phyloP scores from a whole-genome alignment of 2,113 vertebrate species.

The Tupaia tana region DNA sequence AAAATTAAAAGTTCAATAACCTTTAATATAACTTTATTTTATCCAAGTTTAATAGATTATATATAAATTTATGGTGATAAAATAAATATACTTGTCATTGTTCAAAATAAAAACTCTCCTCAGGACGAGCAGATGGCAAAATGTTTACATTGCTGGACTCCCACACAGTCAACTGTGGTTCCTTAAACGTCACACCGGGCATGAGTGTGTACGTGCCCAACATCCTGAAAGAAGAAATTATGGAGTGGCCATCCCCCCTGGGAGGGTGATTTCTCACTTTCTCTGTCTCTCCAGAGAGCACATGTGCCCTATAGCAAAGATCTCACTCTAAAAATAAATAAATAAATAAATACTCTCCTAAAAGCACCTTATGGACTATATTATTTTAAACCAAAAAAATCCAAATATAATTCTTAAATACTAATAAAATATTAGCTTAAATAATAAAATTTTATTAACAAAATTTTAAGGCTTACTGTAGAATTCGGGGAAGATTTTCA shows the following conservation, averaged over 20 bases:
- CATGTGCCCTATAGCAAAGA: too few species aligned
- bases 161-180: too few species aligned
- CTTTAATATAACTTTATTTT: neutral
- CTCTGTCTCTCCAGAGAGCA: too few species aligned
- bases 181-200: too few species aligned
- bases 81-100: neutral
- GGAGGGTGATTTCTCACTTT: too few species aligned
- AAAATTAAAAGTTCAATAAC: neutral
- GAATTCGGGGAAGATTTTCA: neutral
- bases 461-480: neutral
- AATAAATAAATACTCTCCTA: neutral
- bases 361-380: neutral
- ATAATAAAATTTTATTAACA: neutral
- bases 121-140: too few species aligned
- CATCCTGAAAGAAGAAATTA: too few species aligned
- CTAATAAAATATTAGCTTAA: neutral
- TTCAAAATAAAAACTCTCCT: neutral
- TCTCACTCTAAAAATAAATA: too few species aligned
- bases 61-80: neutral
- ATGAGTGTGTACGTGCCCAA: too few species aligned
- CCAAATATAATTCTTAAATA: too few species aligned
- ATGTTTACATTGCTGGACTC: too few species aligned
- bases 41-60: neutral
- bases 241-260: too few species aligned
- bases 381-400: neutral